phyloP scores from a whole-genome alignment of 2,888 invertebrate species.

The Hirudinaria manillensis region DNA sequence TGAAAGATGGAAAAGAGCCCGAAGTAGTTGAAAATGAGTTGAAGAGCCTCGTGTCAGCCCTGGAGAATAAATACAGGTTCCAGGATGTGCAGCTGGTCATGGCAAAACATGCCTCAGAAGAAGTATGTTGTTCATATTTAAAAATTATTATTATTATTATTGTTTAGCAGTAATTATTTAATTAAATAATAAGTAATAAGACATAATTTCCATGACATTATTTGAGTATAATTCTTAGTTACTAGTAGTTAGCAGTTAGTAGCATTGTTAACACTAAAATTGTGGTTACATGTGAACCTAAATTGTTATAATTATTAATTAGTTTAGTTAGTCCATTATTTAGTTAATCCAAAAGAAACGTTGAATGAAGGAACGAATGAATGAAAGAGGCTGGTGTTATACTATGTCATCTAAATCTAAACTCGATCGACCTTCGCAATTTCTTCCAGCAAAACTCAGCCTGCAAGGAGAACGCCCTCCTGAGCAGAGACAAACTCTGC shows the following conservation, averaged over 20 bases:
- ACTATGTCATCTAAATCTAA: too few relatives aligned
- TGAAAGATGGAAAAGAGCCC: slow-evolving; percentile 28
- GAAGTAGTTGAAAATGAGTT: slow-evolving; percentile 63
- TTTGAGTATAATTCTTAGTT: too few relatives aligned
- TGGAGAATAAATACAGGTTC: slow-evolving; percentile 83
- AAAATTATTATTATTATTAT: neutral
- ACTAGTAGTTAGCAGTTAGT: too few relatives aligned
- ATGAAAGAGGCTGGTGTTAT: neutral
- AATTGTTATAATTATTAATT: too few relatives aligned
- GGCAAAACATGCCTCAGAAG: slow-evolving; percentile 84
- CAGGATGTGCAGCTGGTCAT: slow-evolving; percentile 91
- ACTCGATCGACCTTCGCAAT: too few relatives aligned
- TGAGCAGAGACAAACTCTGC: slow-evolving; percentile 89
- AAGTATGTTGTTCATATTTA: slow-evolving; percentile 59
- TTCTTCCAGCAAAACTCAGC: slow-evolving; percentile 12
- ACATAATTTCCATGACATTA: too few relatives aligned
- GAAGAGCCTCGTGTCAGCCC: slow-evolving; percentile 81
- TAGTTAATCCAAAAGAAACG: slow-evolving; percentile 32
- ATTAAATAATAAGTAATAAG: too few relatives aligned
- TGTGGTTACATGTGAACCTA: too few relatives aligned
- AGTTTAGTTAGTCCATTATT: too few relatives aligned
- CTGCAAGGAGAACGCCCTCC: slow-evolving; percentile 66
- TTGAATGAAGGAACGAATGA: too few relatives aligned
- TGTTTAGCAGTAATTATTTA: too few relatives aligned
- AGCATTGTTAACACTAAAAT: too few relatives aligned